These are phyloP conservation scores for Spodoptera exigua DNA, from an alignment of 2,888 invertebrate genomes.

Conservation along the genomic window DNA sequence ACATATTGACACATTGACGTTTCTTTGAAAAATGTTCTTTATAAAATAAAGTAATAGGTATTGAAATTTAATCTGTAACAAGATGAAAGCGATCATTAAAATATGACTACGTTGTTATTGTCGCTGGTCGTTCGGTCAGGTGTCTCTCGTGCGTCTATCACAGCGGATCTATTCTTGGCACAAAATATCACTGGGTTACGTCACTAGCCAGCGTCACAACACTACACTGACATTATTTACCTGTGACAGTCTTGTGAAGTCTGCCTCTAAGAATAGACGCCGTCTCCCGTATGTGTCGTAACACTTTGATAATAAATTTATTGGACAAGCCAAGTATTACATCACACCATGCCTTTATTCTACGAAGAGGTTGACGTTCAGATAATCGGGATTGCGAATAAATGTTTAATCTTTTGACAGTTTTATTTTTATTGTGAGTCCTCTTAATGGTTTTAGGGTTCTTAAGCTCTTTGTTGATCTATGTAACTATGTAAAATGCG, in stretches of 20 bases:
- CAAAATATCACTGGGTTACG: slow-evolving; percentile 69
- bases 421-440: too few relatives aligned
- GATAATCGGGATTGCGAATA: too few relatives aligned
- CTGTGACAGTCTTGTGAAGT: slow-evolving; percentile 39
- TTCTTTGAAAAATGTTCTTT: too few relatives aligned
- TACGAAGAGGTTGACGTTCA: too few relatives aligned
- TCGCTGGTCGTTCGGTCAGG: slow-evolving; percentile 61
- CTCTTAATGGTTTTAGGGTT: too few relatives aligned
- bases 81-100: background rate
- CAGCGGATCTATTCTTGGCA: slow-evolving; percentile 66
- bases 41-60: too few relatives aligned
- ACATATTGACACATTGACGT: too few relatives aligned
- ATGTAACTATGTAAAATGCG: too few relatives aligned
- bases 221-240: slow-evolving; percentile 46
- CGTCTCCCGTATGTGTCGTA: slow-evolving; percentile 20
- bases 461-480: too few relatives aligned
- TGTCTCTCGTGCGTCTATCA: slow-evolving; percentile 79
- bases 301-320: slow-evolving; percentile 12
- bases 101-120: slow-evolving; percentile 27
- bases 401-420: too few relatives aligned
- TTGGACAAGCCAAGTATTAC: background rate
- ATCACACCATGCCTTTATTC: too few relatives aligned
- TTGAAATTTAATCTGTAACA: background rate
- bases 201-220: slow-evolving; percentile 59
- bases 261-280: slow-evolving; percentile 34